phyloP scores from a whole-genome alignment of 2,113 vertebrate species.

The Epinephelus moara region DNA sequence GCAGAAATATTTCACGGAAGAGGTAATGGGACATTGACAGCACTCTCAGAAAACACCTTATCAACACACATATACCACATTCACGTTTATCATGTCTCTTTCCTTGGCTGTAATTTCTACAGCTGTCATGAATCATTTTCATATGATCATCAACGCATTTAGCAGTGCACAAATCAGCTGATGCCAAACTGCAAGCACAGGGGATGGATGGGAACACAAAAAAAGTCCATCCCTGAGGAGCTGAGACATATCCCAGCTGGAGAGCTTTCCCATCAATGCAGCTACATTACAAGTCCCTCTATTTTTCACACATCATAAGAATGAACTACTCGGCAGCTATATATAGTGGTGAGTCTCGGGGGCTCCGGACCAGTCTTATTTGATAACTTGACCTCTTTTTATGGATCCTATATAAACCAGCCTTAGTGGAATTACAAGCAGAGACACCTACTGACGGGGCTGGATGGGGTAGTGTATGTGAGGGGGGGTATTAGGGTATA shows the following conservation, averaged over 20 bases:
- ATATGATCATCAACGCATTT: neutral
- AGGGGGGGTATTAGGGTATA: neutral
- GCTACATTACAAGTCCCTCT: slow-evolving; percentile 27
- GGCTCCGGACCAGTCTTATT: slow-evolving; percentile 51
- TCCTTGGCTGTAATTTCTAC: neutral
- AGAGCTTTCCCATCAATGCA: slow-evolving; percentile 35
- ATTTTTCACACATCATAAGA: slow-evolving; percentile 39
- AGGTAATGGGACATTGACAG: neutral
- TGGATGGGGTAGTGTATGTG: neutral
- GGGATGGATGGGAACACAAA: neutral
- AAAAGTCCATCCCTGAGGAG: neutral
- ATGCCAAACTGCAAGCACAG: neutral
- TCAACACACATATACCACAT: neutral
- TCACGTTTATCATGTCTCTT: neutral
- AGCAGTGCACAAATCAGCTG: neutral
- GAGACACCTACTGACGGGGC: slow-evolving; percentile 5
- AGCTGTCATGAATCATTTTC: neutral
- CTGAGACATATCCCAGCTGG: slow-evolving; percentile 12
- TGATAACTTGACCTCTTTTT: slow-evolving; percentile 78
- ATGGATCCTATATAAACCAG: slow-evolving; percentile 49
- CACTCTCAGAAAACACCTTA: neutral
- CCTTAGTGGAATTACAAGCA: slow-evolving; percentile 50
- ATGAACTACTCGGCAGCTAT: slow-evolving; percentile 52
- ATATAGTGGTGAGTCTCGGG: slow-evolving; percentile 63
- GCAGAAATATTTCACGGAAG: neutral